Evolutionary conservation across 2,888 invertebrate genomes (phyloP).

Genomic region (Nesidiocoris tenuis): DNA sequence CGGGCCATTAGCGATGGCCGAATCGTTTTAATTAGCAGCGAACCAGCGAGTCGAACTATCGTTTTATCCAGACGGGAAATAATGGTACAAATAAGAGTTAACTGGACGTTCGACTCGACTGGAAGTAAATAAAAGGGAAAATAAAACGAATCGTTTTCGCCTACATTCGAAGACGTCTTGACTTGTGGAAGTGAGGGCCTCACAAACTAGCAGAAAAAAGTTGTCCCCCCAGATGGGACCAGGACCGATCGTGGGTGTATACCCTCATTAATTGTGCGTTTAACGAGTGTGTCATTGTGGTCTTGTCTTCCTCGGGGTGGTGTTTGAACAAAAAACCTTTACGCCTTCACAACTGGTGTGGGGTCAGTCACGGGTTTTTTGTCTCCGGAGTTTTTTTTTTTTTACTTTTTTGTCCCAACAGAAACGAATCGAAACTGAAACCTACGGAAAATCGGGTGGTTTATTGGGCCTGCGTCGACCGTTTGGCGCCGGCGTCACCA

Average conservation of each 20-base stretch:
- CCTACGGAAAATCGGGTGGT: background rate
- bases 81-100: conserved; percentile 29
- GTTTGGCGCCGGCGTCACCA: background rate
- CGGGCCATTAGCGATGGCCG: conserved; percentile 32
- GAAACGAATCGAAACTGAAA: background rate
- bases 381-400: background rate
- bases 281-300: conserved; percentile 20
- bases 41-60: too few relatives aligned
- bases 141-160: conserved; percentile 16
- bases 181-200: background rate
- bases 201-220: conserved; percentile 3
- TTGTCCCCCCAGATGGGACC: background rate
- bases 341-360: background rate
- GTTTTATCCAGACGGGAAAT: conserved; percentile 14
- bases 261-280: conserved; percentile 35
- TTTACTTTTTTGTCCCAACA: background rate
- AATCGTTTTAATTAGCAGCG: conserved; percentile 24
- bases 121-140: background rate
- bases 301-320: background rate
- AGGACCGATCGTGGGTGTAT: conserved; percentile 19
- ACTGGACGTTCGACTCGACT: background rate
- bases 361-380: background rate
- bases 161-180: conserved; percentile 18
- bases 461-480: background rate
- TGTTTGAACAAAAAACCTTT: background rate